These are phyloP conservation scores for Brachynemurus nebulosus DNA, from an alignment of 2,888 invertebrate genomes.

Conservation along the genomic window DNA sequence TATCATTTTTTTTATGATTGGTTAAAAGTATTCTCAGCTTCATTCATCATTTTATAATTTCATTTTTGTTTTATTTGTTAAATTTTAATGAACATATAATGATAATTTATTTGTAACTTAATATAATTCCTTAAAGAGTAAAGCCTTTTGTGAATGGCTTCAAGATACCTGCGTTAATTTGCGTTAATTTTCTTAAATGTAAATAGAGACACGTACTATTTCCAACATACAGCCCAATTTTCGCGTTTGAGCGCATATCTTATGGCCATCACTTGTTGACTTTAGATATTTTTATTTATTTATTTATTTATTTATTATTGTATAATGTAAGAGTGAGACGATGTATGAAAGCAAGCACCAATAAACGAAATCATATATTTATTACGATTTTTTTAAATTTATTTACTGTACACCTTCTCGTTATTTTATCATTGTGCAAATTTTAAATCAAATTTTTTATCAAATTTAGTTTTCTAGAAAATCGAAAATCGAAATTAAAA, in stretches of 20 bases:
- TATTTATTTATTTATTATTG: slow-evolving; percentile 19
- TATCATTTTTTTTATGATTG: slow-evolving; percentile 8
- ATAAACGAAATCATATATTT: slow-evolving; percentile 53
- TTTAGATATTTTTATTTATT: slow-evolving; percentile 16
- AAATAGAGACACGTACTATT: slow-evolving; percentile 33
- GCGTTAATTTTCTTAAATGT: slow-evolving; percentile 3
- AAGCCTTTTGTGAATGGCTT: neutral
- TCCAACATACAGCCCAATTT: slow-evolving; percentile 27
- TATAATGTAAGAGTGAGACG: slow-evolving; percentile 22
- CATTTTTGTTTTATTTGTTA: slow-evolving; percentile 8
- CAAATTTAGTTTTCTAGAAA: too few relatives aligned
- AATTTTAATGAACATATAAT: slow-evolving; percentile 10
- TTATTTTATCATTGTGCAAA: too few relatives aligned
- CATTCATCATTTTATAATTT: slow-evolving; percentile 9
- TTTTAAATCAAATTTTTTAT: too few relatives aligned
- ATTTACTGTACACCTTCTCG: too few relatives aligned
- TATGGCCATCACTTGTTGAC: slow-evolving; percentile 21
- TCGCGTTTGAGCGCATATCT: slow-evolving; percentile 25
- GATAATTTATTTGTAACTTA: slow-evolving; percentile 3
- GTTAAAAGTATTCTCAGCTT: neutral
- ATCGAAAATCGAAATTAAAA: too few relatives aligned
- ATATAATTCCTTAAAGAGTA: slow-evolving; percentile 1
- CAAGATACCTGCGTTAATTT: slow-evolving; percentile 6
- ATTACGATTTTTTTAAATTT: slow-evolving; percentile 45
- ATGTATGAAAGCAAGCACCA: slow-evolving; percentile 33